These are phyloP conservation scores for Bombylius major DNA, from an alignment of 2,888 invertebrate species.

Conservation along the genomic window DNA sequence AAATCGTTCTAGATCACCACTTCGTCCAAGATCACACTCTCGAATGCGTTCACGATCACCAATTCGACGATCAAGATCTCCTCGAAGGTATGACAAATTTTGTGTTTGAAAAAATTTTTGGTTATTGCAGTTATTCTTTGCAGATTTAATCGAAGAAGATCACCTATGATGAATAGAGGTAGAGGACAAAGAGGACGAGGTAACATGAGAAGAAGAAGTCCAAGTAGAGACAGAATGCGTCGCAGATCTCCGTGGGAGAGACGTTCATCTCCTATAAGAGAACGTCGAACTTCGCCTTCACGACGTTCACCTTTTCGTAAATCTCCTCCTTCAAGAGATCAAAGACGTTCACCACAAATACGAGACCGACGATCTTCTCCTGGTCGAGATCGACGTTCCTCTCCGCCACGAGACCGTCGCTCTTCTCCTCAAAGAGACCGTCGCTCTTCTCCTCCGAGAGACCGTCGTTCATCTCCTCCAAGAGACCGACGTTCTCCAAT, in stretches of 20 bases:
- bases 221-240: constrained; percentile 23
- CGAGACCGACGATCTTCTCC: constrained; percentile 10
- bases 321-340: constrained; percentile 23
- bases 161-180: constrained; percentile 8
- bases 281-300: constrained; percentile 24
- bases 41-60: constrained; percentile 31
- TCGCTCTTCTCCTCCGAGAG: constrained; percentile 26
- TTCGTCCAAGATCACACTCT: constrained; percentile 25
- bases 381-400: constrained; percentile 23
- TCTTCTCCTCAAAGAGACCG: constrained; percentile 15
- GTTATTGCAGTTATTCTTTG: neutral
- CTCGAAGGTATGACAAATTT: constrained; percentile 25
- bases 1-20: constrained; percentile 27
- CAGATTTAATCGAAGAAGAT: constrained; percentile 24
- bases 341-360: constrained; percentile 9
- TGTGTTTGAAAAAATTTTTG: neutral
- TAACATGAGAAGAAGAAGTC: constrained; percentile 26
- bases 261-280: constrained; percentile 31
- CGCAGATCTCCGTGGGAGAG: constrained; percentile 31
- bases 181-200: constrained; percentile 3
- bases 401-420: constrained; percentile 16
- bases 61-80: constrained; percentile 31
- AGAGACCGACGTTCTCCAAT: constrained; percentile 14
- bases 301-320: constrained; percentile 25
- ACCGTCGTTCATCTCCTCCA: constrained; percentile 27